Evolutionary conservation across 2,113 vertebrate species (phyloP).

Genomic region (Steatornis caripensis): DNA sequence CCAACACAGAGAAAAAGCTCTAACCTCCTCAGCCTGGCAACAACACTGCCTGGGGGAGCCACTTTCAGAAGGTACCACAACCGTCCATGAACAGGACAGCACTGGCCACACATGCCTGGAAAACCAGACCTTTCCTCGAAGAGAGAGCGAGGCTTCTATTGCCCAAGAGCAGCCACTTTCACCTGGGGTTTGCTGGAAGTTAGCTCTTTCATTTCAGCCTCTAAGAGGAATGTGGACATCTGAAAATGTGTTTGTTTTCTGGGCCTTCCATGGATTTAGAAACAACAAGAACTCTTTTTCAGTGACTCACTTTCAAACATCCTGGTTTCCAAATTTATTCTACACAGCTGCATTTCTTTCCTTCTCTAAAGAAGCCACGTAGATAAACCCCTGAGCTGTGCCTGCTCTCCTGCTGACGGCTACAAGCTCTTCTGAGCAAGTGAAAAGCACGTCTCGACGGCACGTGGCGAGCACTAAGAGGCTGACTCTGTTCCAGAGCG

Average conservation of each 20-base stretch:
- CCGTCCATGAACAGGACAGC: background rate
- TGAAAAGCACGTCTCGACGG: background rate
- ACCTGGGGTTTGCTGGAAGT: background rate
- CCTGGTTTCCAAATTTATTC: background rate
- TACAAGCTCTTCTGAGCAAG: background rate
- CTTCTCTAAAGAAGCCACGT: background rate
- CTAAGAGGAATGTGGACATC: background rate
- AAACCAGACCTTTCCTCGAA: background rate
- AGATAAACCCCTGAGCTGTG: background rate
- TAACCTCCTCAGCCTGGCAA: background rate
- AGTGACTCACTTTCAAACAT: background rate
- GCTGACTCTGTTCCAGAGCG: background rate
- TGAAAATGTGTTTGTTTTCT: background rate
- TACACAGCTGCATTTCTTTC: background rate
- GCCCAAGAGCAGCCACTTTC: background rate
- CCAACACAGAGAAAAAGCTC: background rate
- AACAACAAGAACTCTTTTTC: background rate
- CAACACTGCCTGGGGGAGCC: background rate
- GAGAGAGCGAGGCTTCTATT: background rate
- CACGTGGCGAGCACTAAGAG: background rate
- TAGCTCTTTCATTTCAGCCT: background rate
- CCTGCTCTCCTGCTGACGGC: background rate
- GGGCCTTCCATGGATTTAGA: background rate
- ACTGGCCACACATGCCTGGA: fast-evolving
- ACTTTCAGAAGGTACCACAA: background rate